Base-by-base conservation (phyloP, 2,888 invertebrate species). In the Chydorus sphaericus region DNA sequence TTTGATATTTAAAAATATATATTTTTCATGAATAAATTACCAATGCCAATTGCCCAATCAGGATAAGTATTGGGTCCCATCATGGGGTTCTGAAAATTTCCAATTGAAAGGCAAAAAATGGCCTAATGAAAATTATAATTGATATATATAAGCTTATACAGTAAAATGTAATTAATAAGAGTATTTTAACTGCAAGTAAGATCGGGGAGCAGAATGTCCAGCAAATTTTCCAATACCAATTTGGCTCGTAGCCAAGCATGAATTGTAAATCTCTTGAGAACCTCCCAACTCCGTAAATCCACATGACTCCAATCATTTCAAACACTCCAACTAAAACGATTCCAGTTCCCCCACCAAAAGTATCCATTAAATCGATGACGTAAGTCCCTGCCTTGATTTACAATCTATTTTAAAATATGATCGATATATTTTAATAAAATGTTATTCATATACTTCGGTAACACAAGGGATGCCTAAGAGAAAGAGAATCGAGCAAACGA, bases 271-370 rank as follows among this genome's bases (percentile, higher is more conserved):
- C 66, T 23, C 62, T 57, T 37, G 62, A 62, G 51, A 65, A 63
- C 4, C 62, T 57, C 10, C 57, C 26, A 23, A 62, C 62, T 20
- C 71, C 71, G 60, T 72, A 72, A 14, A 71, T 63, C 67, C 70
- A 73, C 49, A 66, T 66, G 14, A 74, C 60, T 7, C 69, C 69
- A 4, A 71, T 62, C 60, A 68, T 65, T 62, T 73, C 73, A 31
- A 67, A 62, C 36, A 73, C 64, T n/a, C 70, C 72, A 50, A 74
- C 68, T 50, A 73, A 65, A 3, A 73, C 58, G n/a, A 66, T 62
- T 3, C 65, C 64, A 39, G 63, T 60, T n/a, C 65, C 63, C 16
- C 65, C 63, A 1, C 66, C 67, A 59, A 65, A 68, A 23, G 60
- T 62, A 56, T 68, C 67, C 63, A 68, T 65, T 5, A 55, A 36